phyloP scores from a whole-genome alignment of 2,113 vertebrate species.

The Alligator sinensis region DNA sequence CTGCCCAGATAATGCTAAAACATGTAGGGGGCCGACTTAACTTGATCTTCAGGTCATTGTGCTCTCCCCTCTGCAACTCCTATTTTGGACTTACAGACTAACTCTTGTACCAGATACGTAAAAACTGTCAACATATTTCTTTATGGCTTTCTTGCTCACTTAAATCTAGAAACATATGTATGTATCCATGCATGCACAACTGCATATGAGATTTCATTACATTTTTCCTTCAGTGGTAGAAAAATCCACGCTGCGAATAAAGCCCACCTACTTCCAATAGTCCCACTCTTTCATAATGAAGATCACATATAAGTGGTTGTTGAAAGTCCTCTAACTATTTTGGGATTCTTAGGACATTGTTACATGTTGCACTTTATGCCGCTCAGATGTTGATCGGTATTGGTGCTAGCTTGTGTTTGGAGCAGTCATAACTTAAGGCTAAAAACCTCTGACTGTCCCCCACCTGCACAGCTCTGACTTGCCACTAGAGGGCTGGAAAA shows the following conservation, averaged over 20 bases:
- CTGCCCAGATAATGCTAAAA: not conserved
- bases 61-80: not conserved
- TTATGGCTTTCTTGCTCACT: not conserved
- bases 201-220: not conserved
- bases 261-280: not conserved
- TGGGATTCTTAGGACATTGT: not conserved
- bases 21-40: not conserved
- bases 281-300: not conserved
- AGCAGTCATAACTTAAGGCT: too few species aligned
- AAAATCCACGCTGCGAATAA: not conserved
- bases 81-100: not conserved
- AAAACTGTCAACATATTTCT: not conserved
- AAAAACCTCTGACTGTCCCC: too few species aligned
- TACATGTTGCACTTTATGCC: too few species aligned
- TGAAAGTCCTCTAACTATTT: not conserved
- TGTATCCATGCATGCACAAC: not conserved
- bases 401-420: too few species aligned
- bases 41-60: not conserved
- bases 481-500: too few species aligned
- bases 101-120: not conserved
- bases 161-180: not conserved
- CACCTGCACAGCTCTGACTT: too few species aligned
- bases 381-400: too few species aligned
- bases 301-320: not conserved
- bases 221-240: slow-evolving; percentile 8